phyloP scores from a whole-genome alignment of 1,140 invertebrate species.

The Matsumurasca onukii region DNA sequence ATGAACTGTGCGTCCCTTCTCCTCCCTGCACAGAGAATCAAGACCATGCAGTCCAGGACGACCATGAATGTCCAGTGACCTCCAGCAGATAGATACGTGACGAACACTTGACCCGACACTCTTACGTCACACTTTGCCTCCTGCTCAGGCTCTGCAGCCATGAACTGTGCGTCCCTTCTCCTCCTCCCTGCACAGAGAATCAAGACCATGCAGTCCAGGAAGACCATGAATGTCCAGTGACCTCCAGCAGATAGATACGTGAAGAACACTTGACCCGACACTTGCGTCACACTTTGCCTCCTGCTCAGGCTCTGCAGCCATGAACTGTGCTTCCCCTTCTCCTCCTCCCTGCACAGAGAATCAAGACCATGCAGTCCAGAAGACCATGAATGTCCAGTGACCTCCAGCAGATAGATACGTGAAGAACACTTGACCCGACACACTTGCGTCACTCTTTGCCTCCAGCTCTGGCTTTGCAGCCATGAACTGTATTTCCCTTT shows the following conservation, averaged over 20 bases:
- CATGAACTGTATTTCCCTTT: constrained; percentile 28
- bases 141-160: constrained; percentile 27
- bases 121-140: constrained; percentile 44
- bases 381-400: constrained; percentile 56
- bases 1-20: too few species aligned
- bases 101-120: constrained; percentile 57
- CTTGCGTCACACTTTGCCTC: constrained; percentile 44
- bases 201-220: constrained; percentile 58
- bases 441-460: constrained; percentile 43
- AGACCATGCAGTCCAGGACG: constrained; percentile 59
- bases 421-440: constrained; percentile 57
- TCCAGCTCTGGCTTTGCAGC: constrained; percentile 34
- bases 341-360: constrained; percentile 31
- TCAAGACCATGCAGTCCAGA: constrained; percentile 49
- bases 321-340: constrained; percentile 16
- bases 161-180: constrained; percentile 19
- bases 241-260: constrained; percentile 70
- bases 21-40: constrained; percentile 35
- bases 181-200: constrained; percentile 31
- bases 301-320: constrained; percentile 27
- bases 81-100: constrained; percentile 66
- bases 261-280: constrained; percentile 57
- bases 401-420: constrained; percentile 70
- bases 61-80: constrained; percentile 59
- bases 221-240: constrained; percentile 56